A percentile compares a stretch with the other conserved stretches of the same genome.
Conservation (phyloP, 1,140 invertebrate genomes). For the Caenorhabditis inopinata region DNA sequence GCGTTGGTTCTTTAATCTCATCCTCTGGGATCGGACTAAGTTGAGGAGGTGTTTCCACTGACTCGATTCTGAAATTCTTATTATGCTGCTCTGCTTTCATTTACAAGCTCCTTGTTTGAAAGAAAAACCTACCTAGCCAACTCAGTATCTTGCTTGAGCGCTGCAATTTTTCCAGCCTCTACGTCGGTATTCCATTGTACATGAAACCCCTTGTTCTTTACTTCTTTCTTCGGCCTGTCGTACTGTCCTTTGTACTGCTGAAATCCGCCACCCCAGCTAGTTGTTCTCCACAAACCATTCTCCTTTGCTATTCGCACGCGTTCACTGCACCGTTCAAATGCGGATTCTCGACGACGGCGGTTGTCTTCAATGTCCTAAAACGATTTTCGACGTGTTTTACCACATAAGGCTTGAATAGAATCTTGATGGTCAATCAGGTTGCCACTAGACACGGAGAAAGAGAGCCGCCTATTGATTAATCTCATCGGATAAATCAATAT, state of each 20-base stretch:
- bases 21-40: constrained; percentile 17
- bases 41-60: background rate
- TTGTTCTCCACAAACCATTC: constrained; percentile 60
- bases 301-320: constrained; percentile 58
- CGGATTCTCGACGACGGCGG: constrained; percentile 30
- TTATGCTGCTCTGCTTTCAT: no score
- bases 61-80: background rate
- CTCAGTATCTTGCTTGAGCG: background rate
- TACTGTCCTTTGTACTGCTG: constrained; percentile 63
- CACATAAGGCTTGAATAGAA: no score
- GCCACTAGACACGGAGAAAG: no score
- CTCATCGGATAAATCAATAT: no score
- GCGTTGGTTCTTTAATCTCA: constrained; percentile 7
- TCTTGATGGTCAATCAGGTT: no score
- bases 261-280: constrained; percentile 62
- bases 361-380: constrained; percentile 40
- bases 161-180: constrained; percentile 53
- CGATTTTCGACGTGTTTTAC: no score
- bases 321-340: constrained; percentile 45
- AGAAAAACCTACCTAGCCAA: background rate
- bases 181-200: constrained; percentile 64
- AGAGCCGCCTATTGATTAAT: no score
- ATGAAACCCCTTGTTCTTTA: constrained; percentile 54
- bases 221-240: constrained; percentile 51
- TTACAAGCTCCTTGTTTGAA: no score